These are phyloP conservation scores for Diaprepes abbreviatus DNA, from an alignment of 2,888 invertebrate genomes.

Conservation along the genomic window DNA sequence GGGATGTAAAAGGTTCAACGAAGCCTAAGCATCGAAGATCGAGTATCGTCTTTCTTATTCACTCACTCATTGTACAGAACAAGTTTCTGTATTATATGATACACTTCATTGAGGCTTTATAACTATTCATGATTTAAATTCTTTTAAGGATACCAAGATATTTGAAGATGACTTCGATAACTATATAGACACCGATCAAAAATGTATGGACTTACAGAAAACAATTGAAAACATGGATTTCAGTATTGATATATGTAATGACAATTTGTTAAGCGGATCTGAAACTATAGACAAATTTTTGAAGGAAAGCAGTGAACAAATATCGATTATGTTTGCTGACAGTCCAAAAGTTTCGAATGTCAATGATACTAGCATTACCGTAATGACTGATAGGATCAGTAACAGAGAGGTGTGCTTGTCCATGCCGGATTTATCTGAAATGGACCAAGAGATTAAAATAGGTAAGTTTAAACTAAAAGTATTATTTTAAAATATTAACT, in stretches of 20 bases:
- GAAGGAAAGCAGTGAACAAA: slow-evolving; percentile 54
- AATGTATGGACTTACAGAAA: slow-evolving; percentile 53
- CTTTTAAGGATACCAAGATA: slow-evolving; percentile 22
- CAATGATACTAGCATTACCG: slow-evolving; percentile 1
- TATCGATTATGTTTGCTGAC: slow-evolving; percentile 54
- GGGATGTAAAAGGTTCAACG: too few species aligned
- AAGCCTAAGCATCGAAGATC: too few species aligned
- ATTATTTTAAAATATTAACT: neutral
- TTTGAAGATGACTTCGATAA: slow-evolving; percentile 42
- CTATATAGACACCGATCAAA: slow-evolving; percentile 48
- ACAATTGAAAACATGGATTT: slow-evolving; percentile 59
- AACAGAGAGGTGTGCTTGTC: slow-evolving; percentile 61
- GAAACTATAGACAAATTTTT: slow-evolving; percentile 54
- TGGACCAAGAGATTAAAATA: slow-evolving; percentile 62
- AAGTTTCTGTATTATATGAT: too few species aligned
- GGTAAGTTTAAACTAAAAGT: slow-evolving; percentile 51
- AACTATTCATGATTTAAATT: too few species aligned
- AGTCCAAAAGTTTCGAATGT: slow-evolving; percentile 28
- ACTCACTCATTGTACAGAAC: too few species aligned
- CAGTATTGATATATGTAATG: slow-evolving; percentile 53
- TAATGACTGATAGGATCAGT: slow-evolving; percentile 39
- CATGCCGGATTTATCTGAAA: slow-evolving; percentile 63
- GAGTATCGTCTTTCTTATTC: too few species aligned
- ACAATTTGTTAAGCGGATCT: slow-evolving; percentile 53
- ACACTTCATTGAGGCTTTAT: too few species aligned